These are phyloP conservation scores for Dendroctonus ponderosae DNA, from an alignment of 1,140 invertebrate genomes.

Conservation along the genomic window DNA sequence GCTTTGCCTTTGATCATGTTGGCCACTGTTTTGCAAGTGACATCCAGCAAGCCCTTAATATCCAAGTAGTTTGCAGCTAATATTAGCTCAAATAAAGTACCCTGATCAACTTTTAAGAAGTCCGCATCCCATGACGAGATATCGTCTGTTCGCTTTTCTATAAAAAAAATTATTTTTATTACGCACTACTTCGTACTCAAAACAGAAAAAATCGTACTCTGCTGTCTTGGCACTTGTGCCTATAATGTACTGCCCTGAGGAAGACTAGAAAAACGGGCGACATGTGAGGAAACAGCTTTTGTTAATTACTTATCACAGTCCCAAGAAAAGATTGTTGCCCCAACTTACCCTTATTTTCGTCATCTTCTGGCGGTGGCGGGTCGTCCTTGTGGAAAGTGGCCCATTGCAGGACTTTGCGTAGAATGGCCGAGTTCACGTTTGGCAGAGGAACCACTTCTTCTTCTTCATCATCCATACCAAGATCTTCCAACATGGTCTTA, in stretches of 20 bases:
- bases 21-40: constrained; percentile 98
- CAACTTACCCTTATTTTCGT: constrained; percentile 68
- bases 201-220: no score
- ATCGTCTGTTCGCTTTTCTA: constrained; percentile 95
- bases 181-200: no score
- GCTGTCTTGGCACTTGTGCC: no score
- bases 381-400: constrained; percentile 95
- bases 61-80: constrained; percentile 98
- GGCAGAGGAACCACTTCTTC: constrained; percentile 95
- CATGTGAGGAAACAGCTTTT: no score
- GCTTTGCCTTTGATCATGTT: constrained; percentile 99
- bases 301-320: not conserved
- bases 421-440: constrained; percentile 97
- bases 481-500: constrained; percentile 98
- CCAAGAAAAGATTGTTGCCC: not conserved
- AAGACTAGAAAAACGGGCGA: no score
- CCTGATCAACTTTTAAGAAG: constrained; percentile 96
- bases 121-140: constrained; percentile 99
- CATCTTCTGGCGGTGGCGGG: constrained; percentile 91
- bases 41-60: constrained; percentile 95
- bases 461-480: constrained; percentile 90
- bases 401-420: constrained; percentile 96
- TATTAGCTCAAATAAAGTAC: constrained; percentile 94
- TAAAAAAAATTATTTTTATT: no score
- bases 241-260: no score